These are phyloP conservation scores for Epiperipatus broadwayi DNA, from an alignment of 2,888 invertebrate genomes.

Conservation along the genomic window DNA sequence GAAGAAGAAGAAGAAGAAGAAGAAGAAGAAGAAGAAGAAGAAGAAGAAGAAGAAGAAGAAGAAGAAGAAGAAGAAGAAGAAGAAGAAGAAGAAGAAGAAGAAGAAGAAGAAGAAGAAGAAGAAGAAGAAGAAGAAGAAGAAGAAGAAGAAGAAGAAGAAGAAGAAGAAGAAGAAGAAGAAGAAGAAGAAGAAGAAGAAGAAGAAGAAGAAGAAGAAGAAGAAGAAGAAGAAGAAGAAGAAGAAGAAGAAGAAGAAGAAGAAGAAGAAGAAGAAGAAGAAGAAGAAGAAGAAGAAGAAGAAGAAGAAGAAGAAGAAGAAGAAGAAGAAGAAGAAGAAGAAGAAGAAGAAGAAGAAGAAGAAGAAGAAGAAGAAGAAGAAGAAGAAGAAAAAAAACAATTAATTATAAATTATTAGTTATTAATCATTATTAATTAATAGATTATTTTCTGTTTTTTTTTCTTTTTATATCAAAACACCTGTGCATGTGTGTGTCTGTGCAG, in stretches of 20 bases:
- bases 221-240: constrained; percentile 9
- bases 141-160: constrained; percentile 12
- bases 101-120: constrained; percentile 14
- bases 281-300: constrained; percentile 10
- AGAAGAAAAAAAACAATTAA: too few species aligned
- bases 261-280: constrained; percentile 11
- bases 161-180: neutral
- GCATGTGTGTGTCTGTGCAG: too few species aligned
- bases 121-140: constrained; percentile 12
- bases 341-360: too few species aligned
- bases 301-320: neutral
- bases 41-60: too few species aligned
- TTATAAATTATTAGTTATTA: too few species aligned
- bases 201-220: neutral
- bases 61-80: constrained; percentile 11
- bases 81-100: constrained; percentile 13
- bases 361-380: too few species aligned
- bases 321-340: too few species aligned
- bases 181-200: neutral
- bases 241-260: constrained; percentile 4
- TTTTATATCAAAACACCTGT: too few species aligned
- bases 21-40: too few species aligned
- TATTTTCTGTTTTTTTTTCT: too few species aligned
- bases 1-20: too few species aligned
- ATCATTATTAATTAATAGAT: too few species aligned